Conservation (phyloP, 1,140 invertebrate genomes). For the honey bee (Apis mellifera) region DNA sequence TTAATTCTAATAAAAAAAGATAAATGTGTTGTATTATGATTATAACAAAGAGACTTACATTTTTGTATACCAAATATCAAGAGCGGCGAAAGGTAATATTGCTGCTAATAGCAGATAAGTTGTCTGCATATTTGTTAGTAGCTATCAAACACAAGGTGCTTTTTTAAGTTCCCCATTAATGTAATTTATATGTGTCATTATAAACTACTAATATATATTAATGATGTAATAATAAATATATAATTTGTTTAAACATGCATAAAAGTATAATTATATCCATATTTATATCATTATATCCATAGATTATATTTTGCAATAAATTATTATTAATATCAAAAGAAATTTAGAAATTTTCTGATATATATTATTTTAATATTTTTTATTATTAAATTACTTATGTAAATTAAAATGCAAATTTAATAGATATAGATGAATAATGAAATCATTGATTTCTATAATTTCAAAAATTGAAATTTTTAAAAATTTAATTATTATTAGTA, state of each 20-base stretch:
- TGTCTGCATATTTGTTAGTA: slow-evolving; percentile 76
- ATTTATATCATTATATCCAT: not conserved
- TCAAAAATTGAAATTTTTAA: not conserved
- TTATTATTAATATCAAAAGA: not conserved
- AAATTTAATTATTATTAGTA: not conserved
- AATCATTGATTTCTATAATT: slow-evolving; percentile 1
- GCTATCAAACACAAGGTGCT: slow-evolving; percentile 47
- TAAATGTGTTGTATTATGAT: slow-evolving; percentile 38
- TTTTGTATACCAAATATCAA: slow-evolving; percentile 78
- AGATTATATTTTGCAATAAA: not conserved
- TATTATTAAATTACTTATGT: not conserved
- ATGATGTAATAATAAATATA: not conserved
- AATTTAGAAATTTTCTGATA: not conserved
- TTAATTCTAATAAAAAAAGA: slow-evolving; percentile 1
- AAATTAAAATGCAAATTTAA: not conserved
- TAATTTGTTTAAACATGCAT: slow-evolving; percentile 1
- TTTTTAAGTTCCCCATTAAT: slow-evolving; percentile 42
- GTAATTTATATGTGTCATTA: slow-evolving; percentile 40
- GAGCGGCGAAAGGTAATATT: slow-evolving; percentile 70
- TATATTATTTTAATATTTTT: not conserved
- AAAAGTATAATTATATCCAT: slow-evolving; percentile 23
- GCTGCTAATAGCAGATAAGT: slow-evolving; percentile 72
- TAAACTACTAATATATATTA: slow-evolving; percentile 13
- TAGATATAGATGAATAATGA: not conserved
- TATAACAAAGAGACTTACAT: slow-evolving; percentile 74